Base-by-base conservation (phyloP, 1,140 invertebrate species). In the Andricus grossulariae region DNA sequence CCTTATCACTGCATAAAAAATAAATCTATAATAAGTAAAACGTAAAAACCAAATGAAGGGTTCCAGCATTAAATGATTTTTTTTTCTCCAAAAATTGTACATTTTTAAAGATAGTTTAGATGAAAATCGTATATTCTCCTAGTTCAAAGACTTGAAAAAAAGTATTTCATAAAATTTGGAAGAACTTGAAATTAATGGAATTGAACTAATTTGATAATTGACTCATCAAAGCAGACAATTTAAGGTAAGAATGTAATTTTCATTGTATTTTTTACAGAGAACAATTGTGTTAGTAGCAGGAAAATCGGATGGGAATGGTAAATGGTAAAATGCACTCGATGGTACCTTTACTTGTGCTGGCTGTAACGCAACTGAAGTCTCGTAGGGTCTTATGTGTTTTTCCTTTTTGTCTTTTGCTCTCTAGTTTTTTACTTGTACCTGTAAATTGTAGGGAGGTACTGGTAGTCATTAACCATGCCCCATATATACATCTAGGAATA, bases 311-410 rank as follows among this genome's bases (percentile, higher is more conserved):
- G 15, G 55, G 66, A 76, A 75, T 72, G 79, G 60, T 82, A 78
- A 81, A 66, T 80, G 82, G 76, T 81, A 85, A 87, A 90, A 88
- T 89, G 73, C 85, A 86, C 85, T 88, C 87, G 83, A 84, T 87
- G 86, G 90, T 94, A 94, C 94, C 94, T 94, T 94, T 94, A 90
- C 91, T 93, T 83, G 93, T 92, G 91, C 93, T 93, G 89, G 94
- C 93, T 80, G 90, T 89, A 92, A 94, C 93, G 91, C 94, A 94
- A 93, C 93, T 94, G 88, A 94, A 92, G 89, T 94, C 93, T 91
- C 93, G 93, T 83, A 94, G 93, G 90, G 92, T 93, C 92, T 94
- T 93, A 90, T 92, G 92, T 89, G 93, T 93, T 92, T 93, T 93
- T 88, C 88, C 92, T 89, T 92, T 93, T 93, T 93, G 92, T 93